Evolutionary conservation across 1,140 invertebrate species (phyloP).

Genomic region (Drosophila ambigua): DNA sequence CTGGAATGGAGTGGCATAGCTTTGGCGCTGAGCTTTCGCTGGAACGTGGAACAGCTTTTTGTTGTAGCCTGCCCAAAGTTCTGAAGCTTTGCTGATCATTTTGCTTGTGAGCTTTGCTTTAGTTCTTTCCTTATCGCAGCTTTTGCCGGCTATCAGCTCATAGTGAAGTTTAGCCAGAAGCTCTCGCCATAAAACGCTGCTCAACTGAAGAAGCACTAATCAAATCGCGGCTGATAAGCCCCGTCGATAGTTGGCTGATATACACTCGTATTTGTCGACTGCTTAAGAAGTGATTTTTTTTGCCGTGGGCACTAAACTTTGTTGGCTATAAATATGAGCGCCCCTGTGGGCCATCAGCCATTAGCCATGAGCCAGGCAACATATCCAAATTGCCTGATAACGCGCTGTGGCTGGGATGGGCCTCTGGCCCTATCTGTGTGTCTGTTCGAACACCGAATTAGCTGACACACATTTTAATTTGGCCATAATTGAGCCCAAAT

Average conservation of each 20-base stretch:
- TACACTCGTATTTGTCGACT: constrained; percentile 10
- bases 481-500: constrained; percentile 43
- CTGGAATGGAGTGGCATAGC: neutral
- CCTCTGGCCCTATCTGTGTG: neutral
- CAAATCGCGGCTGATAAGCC: constrained; percentile 36
- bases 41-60: constrained; percentile 5
- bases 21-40: neutral
- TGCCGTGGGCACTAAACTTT: constrained; percentile 12
- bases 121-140: constrained; percentile 1
- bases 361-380: constrained; percentile 9
- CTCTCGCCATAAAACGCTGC: constrained; percentile 27
- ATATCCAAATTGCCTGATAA: constrained; percentile 8
- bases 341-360: constrained; percentile 4
- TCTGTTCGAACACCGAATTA: constrained; percentile 15
- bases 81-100: neutral
- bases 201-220: constrained; percentile 39
- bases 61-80: constrained; percentile 6
- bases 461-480: constrained; percentile 31
- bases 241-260: neutral
- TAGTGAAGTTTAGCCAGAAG: constrained; percentile 27
- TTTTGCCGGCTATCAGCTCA: neutral
- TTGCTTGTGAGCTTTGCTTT: neutral
- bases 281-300: constrained; percentile 55
- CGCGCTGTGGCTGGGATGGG: neutral
- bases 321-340: neutral